Percentiles rank a stretch among this genome's conserved stretches.
Evolutionary conservation across 2,888 invertebrate genomes (phyloP).

Genomic region (Tipula unca): DNA sequence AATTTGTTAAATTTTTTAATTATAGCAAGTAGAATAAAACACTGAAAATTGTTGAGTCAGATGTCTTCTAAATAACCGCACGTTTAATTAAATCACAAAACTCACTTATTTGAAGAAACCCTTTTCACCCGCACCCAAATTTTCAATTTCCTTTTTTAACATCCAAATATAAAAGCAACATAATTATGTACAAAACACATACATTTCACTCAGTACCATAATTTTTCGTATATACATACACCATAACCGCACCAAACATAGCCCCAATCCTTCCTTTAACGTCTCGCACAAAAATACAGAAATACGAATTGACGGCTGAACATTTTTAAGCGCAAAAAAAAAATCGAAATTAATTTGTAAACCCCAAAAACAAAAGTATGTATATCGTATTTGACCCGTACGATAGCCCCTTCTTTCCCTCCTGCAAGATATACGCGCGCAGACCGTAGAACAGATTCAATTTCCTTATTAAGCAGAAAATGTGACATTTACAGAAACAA

Average conservation of each 20-base stretch:
- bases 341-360: not conserved
- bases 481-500: not conserved
- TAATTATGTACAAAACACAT: not conserved
- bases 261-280: not conserved
- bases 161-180: not conserved
- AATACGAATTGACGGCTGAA: not conserved
- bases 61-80: too few relatives aligned
- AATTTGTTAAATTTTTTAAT: too few relatives aligned
- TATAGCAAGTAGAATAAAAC: too few relatives aligned
- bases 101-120: too few relatives aligned
- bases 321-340: not conserved
- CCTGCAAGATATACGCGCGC: not conserved
- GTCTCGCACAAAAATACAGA: not conserved
- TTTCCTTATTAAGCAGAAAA: not conserved
- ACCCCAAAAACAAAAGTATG: not conserved
- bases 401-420: not conserved
- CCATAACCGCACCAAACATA: not conserved
- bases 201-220: too few relatives aligned
- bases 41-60: too few relatives aligned
- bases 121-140: too few relatives aligned
- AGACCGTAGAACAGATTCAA: not conserved
- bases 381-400: not conserved
- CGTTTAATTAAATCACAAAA: too few relatives aligned
- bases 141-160: too few relatives aligned
- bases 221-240: not conserved